These are phyloP conservation scores for Thamnophis elegans DNA, from an alignment of 2,797 vertebrate species.

Conservation along the genomic window DNA sequence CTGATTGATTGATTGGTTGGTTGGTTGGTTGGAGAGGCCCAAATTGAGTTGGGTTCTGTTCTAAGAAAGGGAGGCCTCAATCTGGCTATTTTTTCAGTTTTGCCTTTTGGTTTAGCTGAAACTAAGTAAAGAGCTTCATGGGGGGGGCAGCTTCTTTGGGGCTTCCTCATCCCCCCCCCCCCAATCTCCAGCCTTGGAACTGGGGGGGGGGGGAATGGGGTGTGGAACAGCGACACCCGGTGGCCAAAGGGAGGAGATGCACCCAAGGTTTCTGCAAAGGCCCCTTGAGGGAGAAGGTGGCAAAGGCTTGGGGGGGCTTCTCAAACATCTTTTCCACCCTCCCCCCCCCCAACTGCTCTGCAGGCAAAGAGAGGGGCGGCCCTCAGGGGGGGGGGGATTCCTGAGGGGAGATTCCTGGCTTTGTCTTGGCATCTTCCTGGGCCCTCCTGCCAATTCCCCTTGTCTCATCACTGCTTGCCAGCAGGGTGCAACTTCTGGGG, in stretches of 20 bases:
- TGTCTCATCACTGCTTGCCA: background rate
- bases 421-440: background rate
- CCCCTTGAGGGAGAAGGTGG: accelerated
- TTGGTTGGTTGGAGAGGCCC: background rate
- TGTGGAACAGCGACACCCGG: background rate
- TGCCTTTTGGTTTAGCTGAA: background rate
- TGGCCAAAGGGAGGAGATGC: background rate
- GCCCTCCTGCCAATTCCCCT: background rate
- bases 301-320: background rate
- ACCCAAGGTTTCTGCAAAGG: background rate
- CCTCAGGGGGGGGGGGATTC: background rate
- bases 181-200: too few relatives aligned
- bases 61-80: background rate
- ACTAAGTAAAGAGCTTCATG: background rate
- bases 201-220: background rate
- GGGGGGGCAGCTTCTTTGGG: too few relatives aligned
- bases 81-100: background rate
- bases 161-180: background rate
- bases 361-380: background rate
- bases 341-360: background rate
- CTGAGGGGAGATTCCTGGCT: background rate
- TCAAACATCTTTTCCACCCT: background rate
- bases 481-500: accelerated
- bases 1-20: too few relatives aligned
- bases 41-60: background rate